phyloP scores from a whole-genome alignment of 2,888 invertebrate genomes.

The Lasioglossum zephyrum region DNA sequence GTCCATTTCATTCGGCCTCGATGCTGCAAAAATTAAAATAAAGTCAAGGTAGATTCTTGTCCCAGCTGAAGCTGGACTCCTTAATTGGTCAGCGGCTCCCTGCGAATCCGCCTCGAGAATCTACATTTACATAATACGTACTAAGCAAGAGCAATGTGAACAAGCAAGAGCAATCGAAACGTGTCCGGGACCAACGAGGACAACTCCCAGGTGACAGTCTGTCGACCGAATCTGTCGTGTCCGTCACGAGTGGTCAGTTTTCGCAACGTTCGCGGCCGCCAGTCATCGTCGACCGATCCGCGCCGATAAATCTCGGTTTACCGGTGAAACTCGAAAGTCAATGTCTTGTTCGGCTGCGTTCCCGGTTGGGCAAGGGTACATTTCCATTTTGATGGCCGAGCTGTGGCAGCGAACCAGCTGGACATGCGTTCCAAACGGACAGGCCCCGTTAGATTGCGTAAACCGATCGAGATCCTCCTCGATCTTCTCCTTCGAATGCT shows the following conservation, averaged over 20 bases:
- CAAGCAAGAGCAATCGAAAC: not conserved
- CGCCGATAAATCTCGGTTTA: slow-evolving; percentile 39
- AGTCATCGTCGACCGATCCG: not conserved
- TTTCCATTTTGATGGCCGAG: slow-evolving; percentile 50
- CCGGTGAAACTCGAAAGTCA: slow-evolving; percentile 41
- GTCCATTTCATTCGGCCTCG: too few species aligned
- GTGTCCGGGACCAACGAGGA: not conserved
- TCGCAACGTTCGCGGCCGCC: not conserved
- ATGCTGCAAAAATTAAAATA: too few species aligned
- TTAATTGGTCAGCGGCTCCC: not conserved
- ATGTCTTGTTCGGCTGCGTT: slow-evolving; percentile 27
- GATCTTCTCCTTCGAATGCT: not conserved
- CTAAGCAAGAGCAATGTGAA: not conserved
- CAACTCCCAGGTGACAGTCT: not conserved
- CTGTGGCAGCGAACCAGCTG: not conserved
- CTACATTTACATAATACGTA: not conserved
- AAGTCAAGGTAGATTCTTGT: too few species aligned
- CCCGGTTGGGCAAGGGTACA: slow-evolving; percentile 37
- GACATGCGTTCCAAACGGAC: slow-evolving; percentile 16
- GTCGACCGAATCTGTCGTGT: slow-evolving; percentile 13
- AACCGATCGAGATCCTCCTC: slow-evolving; percentile 30
- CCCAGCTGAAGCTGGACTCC: not conserved
- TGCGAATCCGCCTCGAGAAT: not conserved
- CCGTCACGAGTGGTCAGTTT: not conserved
- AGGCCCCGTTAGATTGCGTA: slow-evolving; percentile 44